These are phyloP conservation scores for Anoplolepis gracilipes DNA, from an alignment of 1,140 invertebrate species.

Conservation along the genomic window DNA sequence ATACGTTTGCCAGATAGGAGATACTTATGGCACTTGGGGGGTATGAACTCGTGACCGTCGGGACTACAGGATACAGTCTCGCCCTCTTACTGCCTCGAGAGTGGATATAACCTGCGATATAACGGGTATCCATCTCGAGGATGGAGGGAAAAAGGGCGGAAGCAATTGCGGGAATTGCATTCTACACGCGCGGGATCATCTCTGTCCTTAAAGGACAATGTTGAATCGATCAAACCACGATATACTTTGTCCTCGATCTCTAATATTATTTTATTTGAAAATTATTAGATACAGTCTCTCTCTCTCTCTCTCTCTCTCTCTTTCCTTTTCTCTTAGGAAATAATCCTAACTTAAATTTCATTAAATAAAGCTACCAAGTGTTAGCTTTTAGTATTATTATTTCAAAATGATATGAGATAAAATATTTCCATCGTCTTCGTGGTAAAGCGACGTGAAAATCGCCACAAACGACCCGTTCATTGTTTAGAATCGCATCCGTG, in stretches of 20 bases:
- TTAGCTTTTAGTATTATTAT: not conserved
- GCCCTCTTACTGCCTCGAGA: slow-evolving; percentile 59
- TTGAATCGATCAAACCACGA: slow-evolving; percentile 35
- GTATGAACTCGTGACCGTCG: slow-evolving; percentile 78
- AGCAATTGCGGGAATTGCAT: slow-evolving; percentile 53
- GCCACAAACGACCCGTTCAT: not conserved
- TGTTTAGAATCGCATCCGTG: not conserved
- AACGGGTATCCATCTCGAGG: slow-evolving; percentile 56
- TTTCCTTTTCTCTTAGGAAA: too few relatives aligned
- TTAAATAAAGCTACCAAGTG: not conserved
- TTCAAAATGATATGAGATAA: not conserved
- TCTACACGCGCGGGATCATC: slow-evolving; percentile 16
- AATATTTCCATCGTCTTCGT: not conserved
- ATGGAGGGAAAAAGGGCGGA: slow-evolving; percentile 1
- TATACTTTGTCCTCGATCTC: slow-evolving; percentile 9
- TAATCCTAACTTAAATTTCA: slow-evolving; percentile 12
- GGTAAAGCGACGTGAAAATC: not conserved
- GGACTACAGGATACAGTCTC: slow-evolving; percentile 64
- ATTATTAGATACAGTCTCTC: not conserved
- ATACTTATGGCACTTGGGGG: slow-evolving; percentile 78
- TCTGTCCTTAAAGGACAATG: not conserved
- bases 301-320: too few relatives aligned
- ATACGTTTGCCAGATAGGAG: slow-evolving; percentile 78
- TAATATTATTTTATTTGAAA: not conserved
- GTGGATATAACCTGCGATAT: slow-evolving; percentile 64